Base-by-base conservation (phyloP, 2,797 vertebrate genomes). In the Psittacula derbiana region DNA sequence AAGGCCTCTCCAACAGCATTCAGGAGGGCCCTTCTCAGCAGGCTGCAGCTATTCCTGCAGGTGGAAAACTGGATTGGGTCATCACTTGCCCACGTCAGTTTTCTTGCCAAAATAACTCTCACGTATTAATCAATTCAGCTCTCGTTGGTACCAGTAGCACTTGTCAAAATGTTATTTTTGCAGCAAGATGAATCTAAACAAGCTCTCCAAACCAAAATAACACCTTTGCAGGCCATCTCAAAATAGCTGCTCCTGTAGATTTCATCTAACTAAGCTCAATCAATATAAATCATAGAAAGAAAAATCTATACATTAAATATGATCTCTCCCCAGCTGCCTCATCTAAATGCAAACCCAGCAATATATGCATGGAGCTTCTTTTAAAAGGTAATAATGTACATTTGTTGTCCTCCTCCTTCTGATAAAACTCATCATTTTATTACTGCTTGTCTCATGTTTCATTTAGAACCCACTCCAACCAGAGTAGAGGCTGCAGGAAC, bases 141-240 rank as follows among this genome's bases (percentile, higher is more conserved):
- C 55, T 91, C 3, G 1, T 67, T 78, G 88, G 65, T 53, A 81
- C 58, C 43, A 27, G 50, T 25, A 81, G 73, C 1, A 8, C 71
- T 89, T 82, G 88, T 86, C 84, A 94, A 41, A 90, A 74, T 2
- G 36, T n/a, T 58, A 2, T 86, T 95, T 95, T 70, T 88, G 88
- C 41, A 52, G 38, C 74, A 52, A 58, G 1, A n/a, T 76, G 80
- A 28, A 53, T 86, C 64, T 70, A 66, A 74, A 61, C 71, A 47
- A 60, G 62, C 49, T 88, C 93, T 58, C 46, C 11, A 73, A 88
- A 52, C 46, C 60, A 66, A 85, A 89, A 65, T 53, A 66, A 20
- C 65, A 65, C 38, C 28, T 87, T 87, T 71, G 70, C 43, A 55
- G 73, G 46, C 79, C 16, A 6, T 50, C 62, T 71, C 19, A 47